Evolutionary conservation across 2,888 invertebrate species (phyloP).

Genomic region (Ochropleura leucogaster): DNA sequence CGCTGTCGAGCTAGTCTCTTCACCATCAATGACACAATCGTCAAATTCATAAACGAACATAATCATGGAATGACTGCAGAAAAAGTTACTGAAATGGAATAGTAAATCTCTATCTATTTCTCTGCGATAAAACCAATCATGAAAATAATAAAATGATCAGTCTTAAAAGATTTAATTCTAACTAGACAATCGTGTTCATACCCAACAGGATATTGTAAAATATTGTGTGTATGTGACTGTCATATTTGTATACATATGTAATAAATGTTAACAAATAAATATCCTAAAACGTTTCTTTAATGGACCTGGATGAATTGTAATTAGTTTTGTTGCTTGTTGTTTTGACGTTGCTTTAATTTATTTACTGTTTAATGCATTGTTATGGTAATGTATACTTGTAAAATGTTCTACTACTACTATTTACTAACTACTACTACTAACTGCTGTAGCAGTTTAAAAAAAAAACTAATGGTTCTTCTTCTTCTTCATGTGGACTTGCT

Average conservation of each 20-base stretch:
- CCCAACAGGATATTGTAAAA: background rate
- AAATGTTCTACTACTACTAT: no score
- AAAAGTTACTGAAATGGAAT: background rate
- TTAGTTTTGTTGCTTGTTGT: no score
- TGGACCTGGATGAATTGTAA: no score
- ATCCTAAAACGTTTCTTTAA: no score
- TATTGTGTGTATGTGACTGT: background rate
- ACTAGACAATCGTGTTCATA: background rate
- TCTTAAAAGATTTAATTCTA: background rate
- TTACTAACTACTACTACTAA: no score
- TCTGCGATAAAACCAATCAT: background rate
- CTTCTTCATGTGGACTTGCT: no score
- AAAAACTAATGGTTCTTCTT: no score
- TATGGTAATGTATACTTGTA: no score
- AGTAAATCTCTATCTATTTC: background rate
- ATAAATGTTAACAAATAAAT: no score
- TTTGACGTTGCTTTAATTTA: no score
- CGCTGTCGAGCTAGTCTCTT: constrained; percentile 40
- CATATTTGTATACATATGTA: background rate
- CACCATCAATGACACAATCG: constrained; percentile 42
- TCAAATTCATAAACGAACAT: constrained; percentile 29
- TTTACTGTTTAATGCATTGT: no score
- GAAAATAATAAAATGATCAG: background rate
- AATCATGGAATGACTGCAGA: background rate
- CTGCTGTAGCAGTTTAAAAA: no score